Base-by-base conservation (phyloP, 2,888 invertebrate species). In the Pristionchus exspectatus region DNA sequence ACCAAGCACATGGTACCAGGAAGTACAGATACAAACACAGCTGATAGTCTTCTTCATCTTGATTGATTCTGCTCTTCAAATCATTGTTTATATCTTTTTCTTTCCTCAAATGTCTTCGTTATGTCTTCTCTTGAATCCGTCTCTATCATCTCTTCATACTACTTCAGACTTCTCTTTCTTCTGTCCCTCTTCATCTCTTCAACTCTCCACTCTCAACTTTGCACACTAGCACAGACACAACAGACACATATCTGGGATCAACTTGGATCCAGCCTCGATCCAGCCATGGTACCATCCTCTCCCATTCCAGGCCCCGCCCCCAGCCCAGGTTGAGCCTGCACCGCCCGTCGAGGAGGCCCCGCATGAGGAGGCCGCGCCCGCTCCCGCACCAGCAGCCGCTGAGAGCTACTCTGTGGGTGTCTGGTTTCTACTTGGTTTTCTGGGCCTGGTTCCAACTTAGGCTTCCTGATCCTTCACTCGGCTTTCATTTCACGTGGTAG, bases 251-350 rank as follows among this genome's bases (percentile, higher is more conserved):
- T n/a, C 72, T 30, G 2, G 2, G 16, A 24, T n/a, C 72, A 30
- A 4, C 9, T 59, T 59, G 69, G 30, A 27, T 30, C 69, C 38
- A 38, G 44, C 38, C 24, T 5, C 7, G 38, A 21, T 74, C 30
- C 38, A 38, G 21, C 44, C 44, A 3, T 9, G 4, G 44, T 10
- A 50, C 44, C 44, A 50, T 10, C 44, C 44, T 44, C n/a, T n/a
- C 38, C 24, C 38, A 9, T 33, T 72, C 69, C 38, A 33, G 69
- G 66, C 87, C 7, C 50, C 87, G 12, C 54, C 87, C n/a, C 87
- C 87, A 2, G 87, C 87, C 27, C 63, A 88, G 56, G 87, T 74
- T 38, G 87, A 54, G 74, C 87, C 87, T 21, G 87, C 87, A 16
- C 74, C 87, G 12, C 63, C 87, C 30, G 44, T 30, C 30, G 54